Evolutionary conservation across 1,140 invertebrate species (phyloP), one percentile per base, ranked within the genome.

Genomic region (Parasteatoda tepidariorum): DNA sequence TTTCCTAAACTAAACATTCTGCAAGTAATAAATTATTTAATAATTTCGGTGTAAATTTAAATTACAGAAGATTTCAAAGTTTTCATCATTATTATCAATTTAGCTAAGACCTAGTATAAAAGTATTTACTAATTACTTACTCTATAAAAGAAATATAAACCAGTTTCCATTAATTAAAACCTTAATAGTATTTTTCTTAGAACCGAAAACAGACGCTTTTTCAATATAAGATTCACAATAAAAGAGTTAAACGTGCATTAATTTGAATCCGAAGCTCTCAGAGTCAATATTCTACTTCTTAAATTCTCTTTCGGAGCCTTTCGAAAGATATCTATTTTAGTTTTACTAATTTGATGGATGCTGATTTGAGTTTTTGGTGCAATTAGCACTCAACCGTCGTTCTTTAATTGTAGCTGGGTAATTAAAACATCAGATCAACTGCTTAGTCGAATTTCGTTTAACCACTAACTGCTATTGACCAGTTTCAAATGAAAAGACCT

Each of bases 391-490:
- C 62, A 48, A 34, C 33, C n/a, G 55, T 26, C 18, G 48, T 24
- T n/a, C 38, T 78, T 78, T 66, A 78, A 66, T 78, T 78, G 74
- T 26, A 78, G 74, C 38, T 31, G 38, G 28, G 30, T 66, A 78
- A 78, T 66, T 78, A 78, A 78, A 78, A 78, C 74, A 78, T 59
- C 34, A 66, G 59, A 78, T 78, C 74, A 66, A 78, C 74, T 78
- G 26, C 74, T 66, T 62, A 61, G 55, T 61, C 33, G 55, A 62
- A 75, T 62, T 75, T 78, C 26, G 61, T 78, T 48, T 66, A n/a
- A 55, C 61, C 61, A 78, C 74, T 78, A 78, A 78, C 74, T 78
- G 61, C 74, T 78, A 78, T 78, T 78, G 74, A 78, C 74, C 74
- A 78, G 74, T 22, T 78, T 18, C 61, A 34, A 55, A 5, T 11